Percentiles rank a stretch among this genome's conserved stretches.
phyloP scores from a whole-genome alignment of 1,140 invertebrate genomes.

The Drosophila jambulina region DNA sequence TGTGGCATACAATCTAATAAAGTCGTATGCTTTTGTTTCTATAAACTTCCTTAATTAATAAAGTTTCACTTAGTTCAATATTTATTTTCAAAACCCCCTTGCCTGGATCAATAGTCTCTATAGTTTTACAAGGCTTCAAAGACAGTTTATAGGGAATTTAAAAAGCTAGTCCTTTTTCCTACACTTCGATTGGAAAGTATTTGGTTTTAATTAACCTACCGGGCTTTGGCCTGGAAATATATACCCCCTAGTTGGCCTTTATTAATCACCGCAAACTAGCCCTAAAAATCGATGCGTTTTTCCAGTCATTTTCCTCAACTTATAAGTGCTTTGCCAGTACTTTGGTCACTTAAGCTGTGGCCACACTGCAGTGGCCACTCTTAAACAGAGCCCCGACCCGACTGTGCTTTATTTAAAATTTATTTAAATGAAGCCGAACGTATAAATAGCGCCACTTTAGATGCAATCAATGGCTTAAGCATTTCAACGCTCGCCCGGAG shows the following conservation, averaged over 20 bases:
- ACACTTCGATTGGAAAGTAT: not conserved
- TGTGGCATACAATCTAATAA: not conserved
- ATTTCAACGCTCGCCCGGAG: slow-evolving; percentile 71
- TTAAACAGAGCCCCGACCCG: not conserved
- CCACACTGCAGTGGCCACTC: slow-evolving; percentile 5
- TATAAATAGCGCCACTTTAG: slow-evolving; percentile 82
- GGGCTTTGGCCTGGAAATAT: not conserved
- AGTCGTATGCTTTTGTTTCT: not conserved
- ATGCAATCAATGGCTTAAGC: slow-evolving; percentile 82
- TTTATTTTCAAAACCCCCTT: not conserved
- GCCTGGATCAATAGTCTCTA: not conserved
- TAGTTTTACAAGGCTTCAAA: not conserved
- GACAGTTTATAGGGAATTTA: not conserved
- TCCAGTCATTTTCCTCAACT: slow-evolving; percentile 2
- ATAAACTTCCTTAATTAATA: not conserved
- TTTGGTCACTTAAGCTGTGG: slow-evolving; percentile 15
- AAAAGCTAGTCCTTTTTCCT: not conserved
- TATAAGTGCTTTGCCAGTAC: slow-evolving; percentile 2
- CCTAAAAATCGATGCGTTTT: slow-evolving; percentile 10
- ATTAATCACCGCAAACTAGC: not conserved
- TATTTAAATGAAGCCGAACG: slow-evolving; percentile 79
- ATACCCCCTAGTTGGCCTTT: not conserved
- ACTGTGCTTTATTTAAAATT: slow-evolving; percentile 80
- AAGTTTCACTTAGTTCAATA: not conserved
- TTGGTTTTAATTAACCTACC: not conserved